Base-by-base conservation (phyloP, 2,888 invertebrate species). In the Ochlodes sylvanus region DNA sequence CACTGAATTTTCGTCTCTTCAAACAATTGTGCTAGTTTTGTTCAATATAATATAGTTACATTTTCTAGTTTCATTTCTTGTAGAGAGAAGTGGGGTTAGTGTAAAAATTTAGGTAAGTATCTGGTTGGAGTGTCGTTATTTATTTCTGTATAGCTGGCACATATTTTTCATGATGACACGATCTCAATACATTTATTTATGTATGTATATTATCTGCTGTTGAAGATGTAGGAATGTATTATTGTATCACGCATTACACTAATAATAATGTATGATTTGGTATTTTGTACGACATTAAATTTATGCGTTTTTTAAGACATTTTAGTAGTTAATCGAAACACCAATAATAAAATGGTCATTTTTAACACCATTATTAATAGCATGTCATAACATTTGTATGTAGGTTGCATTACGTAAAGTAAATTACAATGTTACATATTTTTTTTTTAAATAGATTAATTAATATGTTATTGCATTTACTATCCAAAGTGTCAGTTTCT, bases 131-230 rank as follows among this genome's bases (percentile, higher is more conserved):
- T 3, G 65, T 69, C 68, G 68, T 65, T 65, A 58, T 65, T 69
- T 71, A 69, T 67, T 75, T 71, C 68, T 68, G 69, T 77, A 72
- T 77, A 80, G 77, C 75, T 80, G 81, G 81, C 80, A 83, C 81
- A 77, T 82, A 57, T 70, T 47, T 68, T 84, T 87, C 84, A 85
- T 82, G 83, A 84, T 82, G 82, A 88, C 89, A 89, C 89, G 92
- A 92, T 92, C 92, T 92, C 92, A 92, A 81, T 88, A 84, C 76
- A 77, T 80, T 19, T 62, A 61, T 68, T 41, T 70, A 58, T 64
- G 57, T 65, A 58, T 62, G 54, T 47, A 61, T 50, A 61, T 41
- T 65, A 56, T 55, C 38, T 54, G 42, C 38, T 57, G 50, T 58
- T 65, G 50, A 50, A 58, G 42, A 50, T 58, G 64, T 7, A 27